Evolutionary conservation across 2,113 vertebrate species (phyloP).

Genomic region (Brachypodius melanocephalos): DNA sequence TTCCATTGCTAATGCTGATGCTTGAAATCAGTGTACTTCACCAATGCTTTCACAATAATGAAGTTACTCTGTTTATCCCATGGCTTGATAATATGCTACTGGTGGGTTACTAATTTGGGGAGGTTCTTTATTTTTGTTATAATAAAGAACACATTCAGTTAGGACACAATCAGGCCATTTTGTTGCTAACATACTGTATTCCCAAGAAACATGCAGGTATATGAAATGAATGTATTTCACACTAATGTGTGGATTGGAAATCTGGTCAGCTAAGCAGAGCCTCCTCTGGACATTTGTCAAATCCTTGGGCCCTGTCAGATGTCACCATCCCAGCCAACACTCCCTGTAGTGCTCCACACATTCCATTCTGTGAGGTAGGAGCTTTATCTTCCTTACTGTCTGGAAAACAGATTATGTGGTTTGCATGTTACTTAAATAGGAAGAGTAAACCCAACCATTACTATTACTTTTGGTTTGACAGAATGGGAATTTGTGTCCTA

Average conservation of each 20-base stretch:
- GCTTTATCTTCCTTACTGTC: background rate
- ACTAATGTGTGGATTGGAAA: background rate
- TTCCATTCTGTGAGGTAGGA: background rate
- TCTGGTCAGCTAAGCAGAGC: background rate
- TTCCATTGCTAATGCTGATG: background rate
- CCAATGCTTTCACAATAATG: background rate
- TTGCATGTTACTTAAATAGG: background rate
- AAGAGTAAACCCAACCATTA: background rate
- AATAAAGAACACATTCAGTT: background rate
- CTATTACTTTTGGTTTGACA: background rate
- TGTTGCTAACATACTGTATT: background rate
- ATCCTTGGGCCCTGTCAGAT: background rate
- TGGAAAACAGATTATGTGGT: background rate
- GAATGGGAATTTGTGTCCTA: background rate
- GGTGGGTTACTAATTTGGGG: background rate
- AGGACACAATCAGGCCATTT: background rate
- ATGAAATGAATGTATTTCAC: background rate
- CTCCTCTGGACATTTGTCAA: background rate
- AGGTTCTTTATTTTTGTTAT: background rate
- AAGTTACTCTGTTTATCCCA: background rate
- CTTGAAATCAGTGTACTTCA: background rate
- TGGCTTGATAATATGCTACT: background rate
- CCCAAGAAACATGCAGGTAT: background rate
- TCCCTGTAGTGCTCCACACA: accelerated
- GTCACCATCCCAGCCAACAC: background rate